Conservation (phyloP, 2,888 invertebrate genomes). For the Agonopterix subpropinquella region DNA sequence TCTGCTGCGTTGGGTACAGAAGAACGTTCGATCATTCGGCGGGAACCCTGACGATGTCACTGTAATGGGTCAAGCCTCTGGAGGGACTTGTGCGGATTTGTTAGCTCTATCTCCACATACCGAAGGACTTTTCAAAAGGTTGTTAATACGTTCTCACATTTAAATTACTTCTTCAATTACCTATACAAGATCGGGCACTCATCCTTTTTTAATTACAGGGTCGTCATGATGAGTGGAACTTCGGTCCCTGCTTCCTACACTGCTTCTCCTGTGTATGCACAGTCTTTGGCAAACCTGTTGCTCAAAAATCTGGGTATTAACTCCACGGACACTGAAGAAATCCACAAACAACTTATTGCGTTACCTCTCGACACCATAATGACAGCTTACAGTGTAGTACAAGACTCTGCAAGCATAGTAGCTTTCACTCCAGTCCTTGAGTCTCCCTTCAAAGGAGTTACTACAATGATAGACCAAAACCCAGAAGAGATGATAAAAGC, state of each 20-base stretch:
- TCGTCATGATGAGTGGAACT: slow-evolving; percentile 52
- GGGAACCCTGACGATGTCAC: slow-evolving; percentile 57
- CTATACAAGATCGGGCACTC: neutral
- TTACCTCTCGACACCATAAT: slow-evolving; percentile 40
- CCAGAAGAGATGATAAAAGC: slow-evolving; percentile 43
- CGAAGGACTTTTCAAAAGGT: slow-evolving; percentile 46
- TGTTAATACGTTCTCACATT: too few species aligned
- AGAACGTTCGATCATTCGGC: slow-evolving; percentile 51
- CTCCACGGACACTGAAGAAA: slow-evolving; percentile 34
- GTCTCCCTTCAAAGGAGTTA: slow-evolving; percentile 36
- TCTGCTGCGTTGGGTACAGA: slow-evolving; percentile 56
- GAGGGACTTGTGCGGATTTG: slow-evolving; percentile 43
- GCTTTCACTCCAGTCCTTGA: slow-evolving; percentile 56
- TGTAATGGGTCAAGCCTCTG: slow-evolving; percentile 57
- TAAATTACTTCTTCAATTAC: neutral
- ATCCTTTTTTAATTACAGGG: slow-evolving; percentile 32
- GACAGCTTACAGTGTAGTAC: slow-evolving; percentile 33
- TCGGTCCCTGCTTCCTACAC: slow-evolving; percentile 39
- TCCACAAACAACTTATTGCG: slow-evolving; percentile 37
- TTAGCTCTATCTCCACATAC: slow-evolving; percentile 44
- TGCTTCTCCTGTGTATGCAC: slow-evolving; percentile 37
- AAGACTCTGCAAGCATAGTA: slow-evolving; percentile 36
- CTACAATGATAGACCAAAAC: slow-evolving; percentile 43
- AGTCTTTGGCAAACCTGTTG: slow-evolving; percentile 29
- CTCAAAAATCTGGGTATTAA: slow-evolving; percentile 59